A percentile compares a stretch with the other conserved stretches of the same genome.
Conservation (phyloP, 1,140 invertebrate species). For the Oryzaephilus surinamensis region DNA sequence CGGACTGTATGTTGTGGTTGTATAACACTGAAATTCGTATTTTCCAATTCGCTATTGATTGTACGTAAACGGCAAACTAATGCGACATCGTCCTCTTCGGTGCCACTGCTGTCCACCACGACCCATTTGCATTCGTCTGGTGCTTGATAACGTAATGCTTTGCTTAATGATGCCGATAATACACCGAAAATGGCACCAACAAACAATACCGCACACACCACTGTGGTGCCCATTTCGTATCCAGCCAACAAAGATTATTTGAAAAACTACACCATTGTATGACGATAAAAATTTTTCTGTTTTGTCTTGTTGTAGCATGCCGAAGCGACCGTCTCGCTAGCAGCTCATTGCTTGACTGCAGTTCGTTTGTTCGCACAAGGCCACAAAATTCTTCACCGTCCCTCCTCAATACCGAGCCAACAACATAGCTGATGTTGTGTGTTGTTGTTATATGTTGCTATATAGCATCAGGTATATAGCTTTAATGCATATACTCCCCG, state of each 20-base stretch:
- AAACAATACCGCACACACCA: conserved; percentile 44
- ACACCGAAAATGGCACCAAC: conserved; percentile 55
- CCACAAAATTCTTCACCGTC: conserved; percentile 26
- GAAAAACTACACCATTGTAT: conserved; percentile 29
- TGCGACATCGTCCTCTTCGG: conserved; percentile 54
- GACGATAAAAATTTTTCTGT: conserved; percentile 4
- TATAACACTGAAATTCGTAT: conserved; percentile 80
- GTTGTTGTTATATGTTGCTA: background rate
- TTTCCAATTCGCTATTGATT: conserved; percentile 81
- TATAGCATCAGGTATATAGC: too few species aligned
- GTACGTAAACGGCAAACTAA: conserved; percentile 69
- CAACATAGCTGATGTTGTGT: background rate
- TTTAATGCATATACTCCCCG: too few species aligned
- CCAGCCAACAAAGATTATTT: conserved; percentile 4
- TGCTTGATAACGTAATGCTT: conserved; percentile 63
- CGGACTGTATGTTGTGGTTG: conserved; percentile 78
- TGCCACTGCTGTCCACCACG: conserved; percentile 48
- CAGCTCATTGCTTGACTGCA: conserved; percentile 28
- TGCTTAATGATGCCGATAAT: conserved; percentile 55
- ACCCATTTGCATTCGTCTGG: conserved; percentile 79
- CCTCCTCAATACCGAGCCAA: conserved; percentile 5
- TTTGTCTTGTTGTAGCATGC: conserved; percentile 23
- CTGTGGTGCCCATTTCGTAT: conserved; percentile 29
- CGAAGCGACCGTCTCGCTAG: conserved; percentile 25
- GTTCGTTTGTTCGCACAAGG: conserved; percentile 28